Evolutionary conservation across 37 sponge, comb jelly and placozoan genomes (phyloP), one percentile per base, ranked within the genome.

Genomic region (Beroe forskalii): DNA sequence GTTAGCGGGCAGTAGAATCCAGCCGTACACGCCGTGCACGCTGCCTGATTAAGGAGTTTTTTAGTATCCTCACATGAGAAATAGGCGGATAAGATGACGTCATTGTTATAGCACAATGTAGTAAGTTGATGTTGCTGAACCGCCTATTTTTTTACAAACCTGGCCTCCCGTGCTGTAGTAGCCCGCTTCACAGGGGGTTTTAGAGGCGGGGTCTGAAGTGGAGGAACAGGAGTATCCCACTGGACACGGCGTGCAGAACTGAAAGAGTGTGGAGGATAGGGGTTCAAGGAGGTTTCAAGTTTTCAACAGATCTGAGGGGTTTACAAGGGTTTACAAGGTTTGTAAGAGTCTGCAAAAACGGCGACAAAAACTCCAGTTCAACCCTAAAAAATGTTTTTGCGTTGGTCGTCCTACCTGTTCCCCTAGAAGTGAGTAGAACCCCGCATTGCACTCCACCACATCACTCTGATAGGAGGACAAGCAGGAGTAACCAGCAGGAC

Each of bases 401-500:
- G n/a, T n/a, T n/a, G n/a, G n/a, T n/a, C n/a, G n/a, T 22, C 30
- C 3, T 19, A 80, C 86, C 86, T 80, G 86, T 40, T 80, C 55
- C 4, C 86, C 86, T 1, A 43, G 55, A 0, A n/a, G 38, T 22
- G 86, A 80, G 86, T 80, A 80, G 30, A 27, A 38, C 24, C 86
- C 86, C 9, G 19, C 12, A 6, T 41, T 38, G 27, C 86, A 80
- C 28, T 80, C 86, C 55, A 23, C 30, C 55, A 80, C 35, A 37
- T 80, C 86, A 44, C 38, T 12, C 30, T 37, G 43, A 24, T 44
- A n/a, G 55, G 55, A 33, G 30, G 86, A 30, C 25, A 27, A 43
- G 55, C 86, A 80, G 55, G 86, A 80, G 38, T 44, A 38, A 41
- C 86, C 86, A 24, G 86, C 86, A 19, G 86, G 86, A 42, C 86